phyloP scores from a whole-genome alignment of 2,888 invertebrate genomes.

The Campopleginae sp. region DNA sequence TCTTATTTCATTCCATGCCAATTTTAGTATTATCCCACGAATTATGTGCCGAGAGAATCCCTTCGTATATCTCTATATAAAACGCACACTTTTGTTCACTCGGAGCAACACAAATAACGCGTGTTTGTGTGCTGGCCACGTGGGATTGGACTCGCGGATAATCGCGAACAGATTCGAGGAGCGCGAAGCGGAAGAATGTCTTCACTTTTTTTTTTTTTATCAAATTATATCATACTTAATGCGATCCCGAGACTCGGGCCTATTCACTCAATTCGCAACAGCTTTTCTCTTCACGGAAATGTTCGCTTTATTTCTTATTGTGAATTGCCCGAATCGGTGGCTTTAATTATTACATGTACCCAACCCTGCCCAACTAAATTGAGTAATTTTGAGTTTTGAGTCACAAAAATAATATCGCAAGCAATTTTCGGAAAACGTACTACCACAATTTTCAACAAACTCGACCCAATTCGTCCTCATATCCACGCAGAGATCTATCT shows the following conservation, averaged over 20 bases:
- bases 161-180: slow-evolving; percentile 74
- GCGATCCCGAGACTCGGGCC: slow-evolving; percentile 28
- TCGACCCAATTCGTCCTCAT: neutral
- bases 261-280: slow-evolving; percentile 4
- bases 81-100: slow-evolving; percentile 58
- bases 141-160: slow-evolving; percentile 70
- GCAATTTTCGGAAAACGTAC: neutral
- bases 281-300: neutral
- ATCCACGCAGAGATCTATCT: too few relatives aligned
- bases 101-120: slow-evolving; percentile 70
- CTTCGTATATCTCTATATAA: slow-evolving; percentile 60
- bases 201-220: slow-evolving; percentile 64
- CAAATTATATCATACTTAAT: slow-evolving; percentile 64
- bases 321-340: neutral
- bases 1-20: slow-evolving; percentile 80
- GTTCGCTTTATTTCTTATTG: neutral
- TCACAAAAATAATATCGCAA: neutral
- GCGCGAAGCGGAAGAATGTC: slow-evolving; percentile 70
- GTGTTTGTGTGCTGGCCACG: slow-evolving; percentile 52
- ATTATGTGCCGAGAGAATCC: slow-evolving; percentile 73
- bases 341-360: neutral
- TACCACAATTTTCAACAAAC: neutral
- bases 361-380: neutral
- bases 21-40: slow-evolving; percentile 82
- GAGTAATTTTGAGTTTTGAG: neutral